Conservation (phyloP, 2,113 vertebrate species). For the Tachysurus fulvidraco region DNA sequence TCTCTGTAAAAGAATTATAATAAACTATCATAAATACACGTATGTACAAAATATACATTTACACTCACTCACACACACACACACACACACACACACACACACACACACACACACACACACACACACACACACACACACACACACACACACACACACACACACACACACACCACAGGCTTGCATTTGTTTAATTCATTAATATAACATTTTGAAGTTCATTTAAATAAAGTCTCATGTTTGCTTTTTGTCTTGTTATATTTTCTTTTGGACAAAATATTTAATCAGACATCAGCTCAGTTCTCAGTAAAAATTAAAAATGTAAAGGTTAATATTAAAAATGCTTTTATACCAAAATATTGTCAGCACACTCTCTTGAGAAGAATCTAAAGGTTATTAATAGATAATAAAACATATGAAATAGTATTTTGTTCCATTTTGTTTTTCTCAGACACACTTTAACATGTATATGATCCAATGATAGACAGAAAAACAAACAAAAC, state of each 20-base stretch:
- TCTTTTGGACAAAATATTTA: background rate
- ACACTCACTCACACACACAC: background rate
- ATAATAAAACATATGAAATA: background rate
- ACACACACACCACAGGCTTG: background rate
- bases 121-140: background rate
- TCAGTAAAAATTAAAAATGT: background rate
- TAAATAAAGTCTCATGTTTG: background rate
- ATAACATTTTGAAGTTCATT: background rate
- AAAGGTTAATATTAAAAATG: background rate
- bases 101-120: background rate
- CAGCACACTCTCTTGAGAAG: background rate
- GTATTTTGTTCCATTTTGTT: background rate
- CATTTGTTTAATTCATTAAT: background rate
- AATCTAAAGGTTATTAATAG: background rate
- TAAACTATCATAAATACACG: too few relatives aligned
- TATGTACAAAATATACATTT: background rate
- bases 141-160: background rate
- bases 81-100: background rate
- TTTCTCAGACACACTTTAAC: background rate
- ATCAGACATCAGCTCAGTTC: background rate
- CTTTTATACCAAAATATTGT: background rate
- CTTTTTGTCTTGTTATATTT: background rate
- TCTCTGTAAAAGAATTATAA: background rate
- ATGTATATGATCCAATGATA: background rate
- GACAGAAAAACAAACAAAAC: background rate